Conservation (phyloP, 2,888 invertebrate species). For the Plemyria rubiginata region DNA sequence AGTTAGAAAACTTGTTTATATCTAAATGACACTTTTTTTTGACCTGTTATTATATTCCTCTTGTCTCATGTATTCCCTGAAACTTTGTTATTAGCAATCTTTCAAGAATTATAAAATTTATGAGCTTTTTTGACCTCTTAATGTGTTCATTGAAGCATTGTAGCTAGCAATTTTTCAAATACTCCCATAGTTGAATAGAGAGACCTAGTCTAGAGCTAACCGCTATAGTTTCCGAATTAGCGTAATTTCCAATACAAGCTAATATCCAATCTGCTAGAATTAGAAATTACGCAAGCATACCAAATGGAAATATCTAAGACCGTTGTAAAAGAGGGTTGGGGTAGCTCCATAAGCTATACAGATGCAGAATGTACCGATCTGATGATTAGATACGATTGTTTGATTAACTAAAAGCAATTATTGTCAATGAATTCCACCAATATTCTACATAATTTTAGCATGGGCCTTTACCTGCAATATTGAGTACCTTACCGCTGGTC, state of each 20-base stretch:
- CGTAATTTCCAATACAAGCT: conserved; percentile 5
- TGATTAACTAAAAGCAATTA: conserved; percentile 18
- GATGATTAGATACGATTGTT: neutral
- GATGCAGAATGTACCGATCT: neutral
- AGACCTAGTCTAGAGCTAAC: neutral
- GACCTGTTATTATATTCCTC: too few species aligned
- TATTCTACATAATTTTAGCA: conserved; percentile 3
- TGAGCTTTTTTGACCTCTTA: neutral
- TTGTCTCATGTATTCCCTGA: too few species aligned
- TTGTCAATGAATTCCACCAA: conserved; percentile 12
- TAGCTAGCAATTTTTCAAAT: too few species aligned
- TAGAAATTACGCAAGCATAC: neutral
- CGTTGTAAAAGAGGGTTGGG: neutral
- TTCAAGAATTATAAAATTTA: too few species aligned
- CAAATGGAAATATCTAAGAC: conserved; percentile 1
- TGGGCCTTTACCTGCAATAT: conserved; percentile 36
- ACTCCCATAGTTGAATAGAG: neutral
- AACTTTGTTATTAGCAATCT: too few species aligned
- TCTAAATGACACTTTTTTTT: too few species aligned
- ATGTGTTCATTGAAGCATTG: too few species aligned
- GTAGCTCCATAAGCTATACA: neutral
- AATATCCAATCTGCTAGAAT: neutral
- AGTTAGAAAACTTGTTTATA: too few species aligned
- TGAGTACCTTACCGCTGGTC: conserved; percentile 28
- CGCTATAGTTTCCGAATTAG: neutral